These are phyloP conservation scores for Fregata magnificens DNA, from an alignment of 2,113 vertebrate genomes.

Conservation along the genomic window DNA sequence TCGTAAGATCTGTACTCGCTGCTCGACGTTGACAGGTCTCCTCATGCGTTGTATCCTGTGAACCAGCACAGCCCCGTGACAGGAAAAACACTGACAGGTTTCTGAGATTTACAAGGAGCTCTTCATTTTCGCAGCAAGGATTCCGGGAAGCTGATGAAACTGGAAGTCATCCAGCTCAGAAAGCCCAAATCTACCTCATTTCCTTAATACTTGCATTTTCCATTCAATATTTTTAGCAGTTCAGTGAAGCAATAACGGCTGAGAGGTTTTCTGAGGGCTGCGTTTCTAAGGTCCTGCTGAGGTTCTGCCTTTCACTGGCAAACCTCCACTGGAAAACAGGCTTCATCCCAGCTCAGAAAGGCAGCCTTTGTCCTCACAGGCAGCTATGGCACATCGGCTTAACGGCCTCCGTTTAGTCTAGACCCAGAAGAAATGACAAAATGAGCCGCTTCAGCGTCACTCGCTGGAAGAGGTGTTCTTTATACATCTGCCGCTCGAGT, in stretches of 20 bases:
- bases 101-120: constrained; percentile 57
- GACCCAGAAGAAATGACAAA: constrained; percentile 21
- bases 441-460: not conserved
- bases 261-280: constrained; percentile 50
- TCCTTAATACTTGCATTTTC: constrained; percentile 66
- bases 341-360: constrained; percentile 22
- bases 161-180: constrained; percentile 53
- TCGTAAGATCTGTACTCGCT: not conserved
- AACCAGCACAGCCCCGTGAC: not conserved
- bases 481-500: not conserved
- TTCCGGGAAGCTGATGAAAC: constrained; percentile 63
- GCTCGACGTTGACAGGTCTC: not conserved
- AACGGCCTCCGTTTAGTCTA: not conserved
- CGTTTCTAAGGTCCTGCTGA: not conserved
- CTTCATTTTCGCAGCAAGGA: not conserved
- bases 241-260: constrained; percentile 13
- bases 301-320: constrained; percentile 18
- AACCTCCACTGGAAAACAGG: not conserved
- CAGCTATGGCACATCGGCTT: not conserved
- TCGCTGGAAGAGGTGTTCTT: not conserved
- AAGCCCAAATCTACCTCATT: constrained; percentile 57
- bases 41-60: rapidly evolving
- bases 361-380: constrained; percentile 13
- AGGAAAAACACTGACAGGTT: constrained; percentile 39
- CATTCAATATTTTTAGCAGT: constrained; percentile 57